phyloP scores from a whole-genome alignment of 2,888 invertebrate species.

The Caenorhabditis sp. region DNA sequence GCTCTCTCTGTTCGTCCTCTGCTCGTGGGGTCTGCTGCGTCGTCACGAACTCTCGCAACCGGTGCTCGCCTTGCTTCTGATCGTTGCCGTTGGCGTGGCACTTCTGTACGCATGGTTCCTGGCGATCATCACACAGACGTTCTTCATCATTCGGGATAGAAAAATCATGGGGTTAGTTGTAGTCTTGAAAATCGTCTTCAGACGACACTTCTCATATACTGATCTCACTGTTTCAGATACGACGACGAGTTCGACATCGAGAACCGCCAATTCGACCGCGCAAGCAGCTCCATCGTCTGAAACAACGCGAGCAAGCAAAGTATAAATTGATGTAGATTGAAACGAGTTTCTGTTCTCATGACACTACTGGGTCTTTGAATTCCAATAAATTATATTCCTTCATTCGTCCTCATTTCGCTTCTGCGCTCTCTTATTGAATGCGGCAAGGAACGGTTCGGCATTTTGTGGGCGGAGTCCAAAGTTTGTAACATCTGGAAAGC shows the following conservation, averaged over 20 bases:
- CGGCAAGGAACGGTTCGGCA: too few relatives aligned
- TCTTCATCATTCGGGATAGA: conserved; percentile 76
- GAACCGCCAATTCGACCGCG: conserved; percentile 64
- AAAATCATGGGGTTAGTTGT: conserved; percentile 65
- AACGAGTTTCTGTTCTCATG: conserved; percentile 11
- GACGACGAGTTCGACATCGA: conserved; percentile 65
- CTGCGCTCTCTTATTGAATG: neutral
- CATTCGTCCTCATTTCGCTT: neutral
- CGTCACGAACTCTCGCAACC: conserved; percentile 46
- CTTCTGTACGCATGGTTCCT: conserved; percentile 76
- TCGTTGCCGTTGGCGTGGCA: conserved; percentile 61
- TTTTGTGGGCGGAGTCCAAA: too few relatives aligned
- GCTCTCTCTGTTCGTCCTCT: conserved; percentile 48
- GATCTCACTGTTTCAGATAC: conserved; percentile 39
- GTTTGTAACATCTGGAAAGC: too few relatives aligned
- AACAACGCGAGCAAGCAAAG: neutral
- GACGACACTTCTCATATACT: too few relatives aligned
- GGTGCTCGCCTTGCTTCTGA: conserved; percentile 63
- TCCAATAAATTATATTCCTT: neutral
- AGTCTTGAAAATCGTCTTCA: too few relatives aligned
- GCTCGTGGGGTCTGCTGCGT: conserved; percentile 58
- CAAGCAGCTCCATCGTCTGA: conserved; percentile 66
- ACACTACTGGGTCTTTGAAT: conserved; percentile 10
- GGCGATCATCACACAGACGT: conserved; percentile 73
- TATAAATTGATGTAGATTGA: conserved; percentile 17